Evolutionary conservation across 92 coral and sea anemone genomes (phyloP), one percentile per base, ranked within the genome.

Genomic region (Ricordea florida): DNA sequence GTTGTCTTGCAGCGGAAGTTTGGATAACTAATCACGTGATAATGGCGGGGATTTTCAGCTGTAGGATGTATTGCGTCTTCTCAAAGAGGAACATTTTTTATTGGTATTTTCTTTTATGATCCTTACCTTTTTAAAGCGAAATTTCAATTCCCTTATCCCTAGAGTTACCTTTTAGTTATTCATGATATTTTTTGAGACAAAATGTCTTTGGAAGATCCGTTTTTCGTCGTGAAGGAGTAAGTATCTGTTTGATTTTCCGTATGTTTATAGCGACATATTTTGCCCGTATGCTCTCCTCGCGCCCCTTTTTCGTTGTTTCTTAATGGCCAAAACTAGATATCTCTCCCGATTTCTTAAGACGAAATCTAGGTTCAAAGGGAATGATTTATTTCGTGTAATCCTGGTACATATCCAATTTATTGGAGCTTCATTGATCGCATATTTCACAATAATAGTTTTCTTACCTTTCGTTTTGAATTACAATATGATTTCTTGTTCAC

Each of bases 171-270:
- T 31, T 40, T 70, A 23, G 31, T 29, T 30, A 38, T 38, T 41
- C 29, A 13, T 17, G 23, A 16, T 24, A 21, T 16, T 23, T 66
- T 66, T 48, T 3, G 10, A 6, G 0, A 35, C 20, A 41, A 36
- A 33, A 91, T 91, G 97, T 87, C 97, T 40, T 65, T 91, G 62
- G 97, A 91, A 66, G 97, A 91, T 57, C 97, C 97, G 27, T 91
- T 91, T 79, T 91, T 91, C 85, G 97, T 91, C 27, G 97, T 91
- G 10, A 80, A 76, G 60, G 91, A 86, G 97, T 91, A 67, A 84
- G 97, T 91, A 37, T 5, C 6, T n/a, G 34, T 27, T 62, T 36
- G 35, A 2, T 4, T 52, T 69, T 38, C 28, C 17, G 20, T 8
- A 1, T n/a, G 14, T 49, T 0, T 8, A 5, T 20, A 49, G 13